Base-by-base conservation (phyloP, 2,888 invertebrate species). In the Eurois occulta region DNA sequence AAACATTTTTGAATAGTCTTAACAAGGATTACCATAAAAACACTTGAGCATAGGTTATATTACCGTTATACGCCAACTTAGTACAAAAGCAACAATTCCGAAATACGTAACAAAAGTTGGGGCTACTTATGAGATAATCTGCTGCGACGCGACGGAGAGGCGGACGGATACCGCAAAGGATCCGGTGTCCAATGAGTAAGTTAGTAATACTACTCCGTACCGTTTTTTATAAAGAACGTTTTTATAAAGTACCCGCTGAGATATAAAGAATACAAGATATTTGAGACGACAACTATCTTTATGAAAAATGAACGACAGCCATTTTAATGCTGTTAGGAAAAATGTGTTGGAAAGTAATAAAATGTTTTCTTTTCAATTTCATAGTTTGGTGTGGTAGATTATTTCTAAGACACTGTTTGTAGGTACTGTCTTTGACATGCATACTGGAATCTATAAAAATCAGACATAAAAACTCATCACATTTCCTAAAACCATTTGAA, bases 121-220 rank as follows among this genome's bases (percentile, higher is more conserved):
- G 48, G 55, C 41, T 78, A 68, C 78, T 84, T 84, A 71, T 11
- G 41, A 68, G 75, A 81, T 84, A 52, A 84, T 81, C 70, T 67
- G 41, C 35, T 18, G 48, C 32, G 68, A 55, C 46, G 48, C 32
- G 68, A 55, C 46, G 10, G 64, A 52, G 65, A 80, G 68, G 24
- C n/a, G 68, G 32, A 72, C 41, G 68, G 13, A n/a, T 10, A 35
- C 70, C 78, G 60, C 75, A 73, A 38, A 60, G 64, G 64, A 65
- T 68, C 71, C 80, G 43, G 28, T 77, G 38, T 35, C 65, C 48
- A 41, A 21, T 11, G 35, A 35, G 7, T 35, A 13, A 71, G 48
- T 71, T 58, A 32, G 13, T 74, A 74, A 74, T 77, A 71, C 67
- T 68, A 80, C 38, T 58, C 58, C 43, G 24, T 16, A 43, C 10